Evolutionary conservation across 2,113 vertebrate genomes (phyloP).

Genomic region (Elgaria multicarinata): DNA sequence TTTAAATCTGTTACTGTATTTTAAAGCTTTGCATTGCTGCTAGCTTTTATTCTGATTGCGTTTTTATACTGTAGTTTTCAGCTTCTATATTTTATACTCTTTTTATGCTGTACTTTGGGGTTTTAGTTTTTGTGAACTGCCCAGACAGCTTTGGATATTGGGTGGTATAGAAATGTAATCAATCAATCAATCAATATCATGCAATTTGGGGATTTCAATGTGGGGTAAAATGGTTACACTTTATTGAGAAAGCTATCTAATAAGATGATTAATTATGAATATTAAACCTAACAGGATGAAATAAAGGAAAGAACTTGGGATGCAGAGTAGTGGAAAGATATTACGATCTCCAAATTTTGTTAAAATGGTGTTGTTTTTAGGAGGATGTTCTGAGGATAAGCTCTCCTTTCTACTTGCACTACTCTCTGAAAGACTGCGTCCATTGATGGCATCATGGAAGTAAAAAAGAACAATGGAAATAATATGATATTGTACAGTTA

Average conservation of each 20-base stretch:
- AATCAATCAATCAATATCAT: too few relatives aligned
- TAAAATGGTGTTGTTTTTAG: not conserved
- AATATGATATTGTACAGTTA: not conserved
- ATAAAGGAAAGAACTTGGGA: not conserved
- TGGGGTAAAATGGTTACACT: not conserved
- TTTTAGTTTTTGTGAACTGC: too few relatives aligned
- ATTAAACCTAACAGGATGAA: not conserved
- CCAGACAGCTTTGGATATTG: too few relatives aligned
- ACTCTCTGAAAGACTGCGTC: not conserved
- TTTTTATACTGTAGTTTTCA: too few relatives aligned
- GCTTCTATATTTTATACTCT: too few relatives aligned
- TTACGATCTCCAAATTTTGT: too few relatives aligned
- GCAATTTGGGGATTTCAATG: slow-evolving; percentile 32
- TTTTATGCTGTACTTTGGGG: too few relatives aligned
- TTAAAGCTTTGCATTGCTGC: too few relatives aligned
- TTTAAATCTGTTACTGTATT: too few relatives aligned
- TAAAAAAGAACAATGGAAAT: not conserved
- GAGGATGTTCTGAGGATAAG: not conserved
- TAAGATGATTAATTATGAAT: not conserved
- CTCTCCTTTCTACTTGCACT: not conserved
- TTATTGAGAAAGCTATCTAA: not conserved
- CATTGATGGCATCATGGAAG: not conserved
- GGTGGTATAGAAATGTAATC: too few relatives aligned
- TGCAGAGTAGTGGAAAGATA: not conserved
- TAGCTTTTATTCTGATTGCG: too few relatives aligned